phyloP scores from a whole-genome alignment of 2,797 vertebrate species.

The Dendrocincla fuliginosa region DNA sequence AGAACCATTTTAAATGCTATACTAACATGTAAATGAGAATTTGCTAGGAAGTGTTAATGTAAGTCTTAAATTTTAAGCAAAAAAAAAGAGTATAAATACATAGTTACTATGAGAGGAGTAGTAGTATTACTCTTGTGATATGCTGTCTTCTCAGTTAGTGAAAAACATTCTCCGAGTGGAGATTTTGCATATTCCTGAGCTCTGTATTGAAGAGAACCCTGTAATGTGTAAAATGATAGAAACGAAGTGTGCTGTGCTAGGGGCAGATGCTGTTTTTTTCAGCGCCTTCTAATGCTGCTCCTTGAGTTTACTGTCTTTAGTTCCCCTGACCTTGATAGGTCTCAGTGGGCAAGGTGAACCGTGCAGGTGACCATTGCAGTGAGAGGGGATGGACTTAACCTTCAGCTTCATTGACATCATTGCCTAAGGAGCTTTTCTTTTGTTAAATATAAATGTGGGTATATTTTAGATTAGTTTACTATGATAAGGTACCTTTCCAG shows the following conservation, averaged over 20 bases:
- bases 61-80: not conserved
- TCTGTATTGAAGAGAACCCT: not conserved
- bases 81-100: not conserved
- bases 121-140: not conserved
- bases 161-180: not conserved
- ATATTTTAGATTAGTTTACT: constrained; percentile 32
- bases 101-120: not conserved
- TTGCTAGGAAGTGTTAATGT: not conserved
- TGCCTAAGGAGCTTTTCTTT: not conserved
- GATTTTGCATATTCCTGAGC: not conserved
- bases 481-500: constrained; percentile 21
- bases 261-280: constrained; percentile 14
- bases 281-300: not conserved
- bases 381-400: not conserved
- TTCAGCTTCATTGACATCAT: not conserved
- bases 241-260: not conserved
- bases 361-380: not conserved
- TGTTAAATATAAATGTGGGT: not conserved
- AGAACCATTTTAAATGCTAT: not conserved
- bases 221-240: not conserved
- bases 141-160: not conserved
- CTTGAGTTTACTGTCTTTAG: not conserved
- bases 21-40: not conserved
- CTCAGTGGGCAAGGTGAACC: not conserved
- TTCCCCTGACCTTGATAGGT: not conserved